Evolutionary conservation across 1,140 invertebrate species (phyloP).

Genomic region (Zophobas morio): DNA sequence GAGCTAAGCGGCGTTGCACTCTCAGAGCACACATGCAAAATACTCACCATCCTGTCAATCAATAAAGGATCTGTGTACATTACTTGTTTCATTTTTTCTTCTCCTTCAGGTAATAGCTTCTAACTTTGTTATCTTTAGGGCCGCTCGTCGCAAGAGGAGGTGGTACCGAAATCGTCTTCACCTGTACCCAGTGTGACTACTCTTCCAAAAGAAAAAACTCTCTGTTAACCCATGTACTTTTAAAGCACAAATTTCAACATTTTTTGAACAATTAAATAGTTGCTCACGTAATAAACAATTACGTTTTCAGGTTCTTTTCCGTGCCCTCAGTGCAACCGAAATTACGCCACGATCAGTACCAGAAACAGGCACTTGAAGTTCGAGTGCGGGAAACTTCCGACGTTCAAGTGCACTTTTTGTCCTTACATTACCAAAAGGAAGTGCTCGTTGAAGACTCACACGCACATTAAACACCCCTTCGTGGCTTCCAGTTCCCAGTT

Average conservation of each 20-base stretch:
- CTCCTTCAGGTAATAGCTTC: neutral
- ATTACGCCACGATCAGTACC: conserved; percentile 5
- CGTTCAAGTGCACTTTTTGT: conserved; percentile 51
- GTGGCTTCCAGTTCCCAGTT: neutral
- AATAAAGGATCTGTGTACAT: neutral
- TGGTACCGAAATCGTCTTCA: too few species aligned
- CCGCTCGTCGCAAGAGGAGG: too few species aligned
- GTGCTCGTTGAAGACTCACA: conserved; percentile 67
- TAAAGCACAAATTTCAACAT: too few species aligned
- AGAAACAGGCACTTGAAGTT: conserved; percentile 47
- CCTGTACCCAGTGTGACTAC: too few species aligned
- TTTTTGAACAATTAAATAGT: too few species aligned
- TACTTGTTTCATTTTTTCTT: neutral
- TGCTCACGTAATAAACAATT: neutral
- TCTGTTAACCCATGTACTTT: too few species aligned
- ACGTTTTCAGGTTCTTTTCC: conserved; percentile 17
- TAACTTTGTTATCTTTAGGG: too few species aligned
- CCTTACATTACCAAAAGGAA: conserved; percentile 66
- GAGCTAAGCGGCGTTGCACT: conserved; percentile 13
- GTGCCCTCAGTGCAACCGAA: neutral
- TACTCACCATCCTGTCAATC: neutral
- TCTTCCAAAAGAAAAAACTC: too few species aligned
- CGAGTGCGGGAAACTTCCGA: conserved; percentile 54
- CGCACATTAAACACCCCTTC: conserved; percentile 44
- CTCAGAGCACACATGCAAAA: conserved; percentile 15